Conservation (phyloP, 2,113 vertebrate genomes). For the Amblyornis subalaris region DNA sequence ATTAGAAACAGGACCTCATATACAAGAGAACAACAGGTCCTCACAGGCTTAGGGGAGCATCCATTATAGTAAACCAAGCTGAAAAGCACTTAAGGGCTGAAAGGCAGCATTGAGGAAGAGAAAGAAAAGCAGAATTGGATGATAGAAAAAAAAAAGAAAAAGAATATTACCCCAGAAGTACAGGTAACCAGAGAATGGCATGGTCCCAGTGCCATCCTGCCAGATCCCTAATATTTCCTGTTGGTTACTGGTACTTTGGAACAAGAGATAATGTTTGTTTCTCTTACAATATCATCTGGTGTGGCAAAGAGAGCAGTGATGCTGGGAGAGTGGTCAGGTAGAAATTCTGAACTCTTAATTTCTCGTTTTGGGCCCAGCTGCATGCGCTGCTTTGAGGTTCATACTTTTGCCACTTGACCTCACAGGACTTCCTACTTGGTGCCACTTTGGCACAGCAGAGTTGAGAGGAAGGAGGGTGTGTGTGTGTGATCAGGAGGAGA, state of each 20-base stretch:
- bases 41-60: not conserved
- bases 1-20: not conserved
- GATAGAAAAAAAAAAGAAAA: not conserved
- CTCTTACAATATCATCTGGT: not conserved
- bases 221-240: accelerated
- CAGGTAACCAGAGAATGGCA: not conserved
- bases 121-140: not conserved
- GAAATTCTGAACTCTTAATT: not conserved
- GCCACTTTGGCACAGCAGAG: not conserved
- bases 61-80: not conserved
- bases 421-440: not conserved
- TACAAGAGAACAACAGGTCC: not conserved
- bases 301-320: not conserved
- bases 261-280: not conserved
- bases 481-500: not conserved
- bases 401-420: not conserved
- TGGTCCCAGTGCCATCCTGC: not conserved
- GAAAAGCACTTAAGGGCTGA: not conserved
- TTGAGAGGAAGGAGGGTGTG: not conserved
- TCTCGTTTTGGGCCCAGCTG: not conserved
- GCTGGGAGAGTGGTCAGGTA: not conserved
- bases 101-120: not conserved
- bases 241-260: not conserved
- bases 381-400: accelerated
- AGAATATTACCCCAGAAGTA: not conserved